phyloP scores from a whole-genome alignment of 2,888 invertebrate species.

The Plagodis dolabraria region DNA sequence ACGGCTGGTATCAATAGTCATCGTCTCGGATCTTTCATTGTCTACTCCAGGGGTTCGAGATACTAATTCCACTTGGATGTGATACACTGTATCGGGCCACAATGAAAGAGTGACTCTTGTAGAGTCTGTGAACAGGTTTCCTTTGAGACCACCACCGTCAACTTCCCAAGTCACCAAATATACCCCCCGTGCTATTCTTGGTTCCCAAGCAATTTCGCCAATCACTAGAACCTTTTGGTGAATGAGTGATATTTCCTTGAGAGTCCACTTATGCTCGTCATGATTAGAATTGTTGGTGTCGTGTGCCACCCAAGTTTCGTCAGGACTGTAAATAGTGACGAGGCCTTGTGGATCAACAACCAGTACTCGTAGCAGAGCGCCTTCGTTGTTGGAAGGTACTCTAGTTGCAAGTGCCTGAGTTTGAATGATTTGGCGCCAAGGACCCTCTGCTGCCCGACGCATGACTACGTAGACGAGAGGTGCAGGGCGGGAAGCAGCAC shows the following conservation, averaged over 20 bases:
- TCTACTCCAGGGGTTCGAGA: conserved; percentile 86
- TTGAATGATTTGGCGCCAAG: conserved; percentile 88
- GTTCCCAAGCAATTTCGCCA: conserved; percentile 90
- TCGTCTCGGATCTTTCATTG: conserved; percentile 87
- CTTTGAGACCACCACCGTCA: conserved; percentile 91
- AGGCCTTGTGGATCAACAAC: conserved; percentile 89
- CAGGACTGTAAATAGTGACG: conserved; percentile 89
- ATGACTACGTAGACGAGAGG: conserved; percentile 89
- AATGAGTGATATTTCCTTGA: conserved; percentile 88
- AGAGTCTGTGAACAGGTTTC: conserved; percentile 92
- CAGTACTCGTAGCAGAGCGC: conserved; percentile 87
- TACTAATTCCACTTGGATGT: conserved; percentile 90
- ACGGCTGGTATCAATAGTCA: conserved; percentile 87
- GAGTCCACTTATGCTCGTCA: conserved; percentile 84
- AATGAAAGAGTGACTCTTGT: conserved; percentile 91
- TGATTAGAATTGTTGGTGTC: conserved; percentile 79
- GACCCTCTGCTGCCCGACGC: conserved; percentile 86
- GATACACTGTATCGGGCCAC: conserved; percentile 92
- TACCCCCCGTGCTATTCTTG: conserved; percentile 87
- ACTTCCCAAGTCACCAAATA: conserved; percentile 94
- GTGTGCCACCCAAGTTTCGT: conserved; percentile 85
- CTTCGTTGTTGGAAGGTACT: conserved; percentile 87
- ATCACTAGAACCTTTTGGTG: conserved; percentile 89
- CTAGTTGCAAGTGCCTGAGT: conserved; percentile 87
- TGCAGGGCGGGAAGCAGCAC: conserved; percentile 82